These are phyloP conservation scores for Emydoidea blandingii DNA, from an alignment of 2,797 vertebrate genomes.

Conservation along the genomic window DNA sequence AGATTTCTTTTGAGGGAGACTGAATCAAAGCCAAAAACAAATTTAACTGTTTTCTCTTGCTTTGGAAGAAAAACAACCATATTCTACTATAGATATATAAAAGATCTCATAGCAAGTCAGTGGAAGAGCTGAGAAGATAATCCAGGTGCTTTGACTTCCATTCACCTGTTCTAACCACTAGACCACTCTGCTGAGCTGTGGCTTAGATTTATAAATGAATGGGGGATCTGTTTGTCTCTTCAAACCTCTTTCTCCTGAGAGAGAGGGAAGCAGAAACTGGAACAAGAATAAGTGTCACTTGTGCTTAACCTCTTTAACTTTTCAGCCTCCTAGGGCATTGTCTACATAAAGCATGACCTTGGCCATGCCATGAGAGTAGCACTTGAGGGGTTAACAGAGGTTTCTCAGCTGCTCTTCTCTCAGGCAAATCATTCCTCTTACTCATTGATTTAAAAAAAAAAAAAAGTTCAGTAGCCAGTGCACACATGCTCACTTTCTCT, in stretches of 20 bases:
- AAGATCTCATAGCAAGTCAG: not conserved
- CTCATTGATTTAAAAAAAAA: not conserved
- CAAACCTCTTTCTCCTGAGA: not conserved
- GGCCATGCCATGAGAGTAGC: not conserved
- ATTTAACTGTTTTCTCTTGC: slow-evolving; percentile 26
- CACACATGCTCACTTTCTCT: not conserved
- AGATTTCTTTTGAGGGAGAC: slow-evolving; percentile 15
- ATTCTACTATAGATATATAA: not conserved
- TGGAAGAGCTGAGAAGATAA: not conserved
- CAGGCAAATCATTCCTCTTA: not conserved
- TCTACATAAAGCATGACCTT: not conserved
- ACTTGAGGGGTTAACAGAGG: not conserved
- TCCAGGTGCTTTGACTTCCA: not conserved
- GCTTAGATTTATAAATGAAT: not conserved
- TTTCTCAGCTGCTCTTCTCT: not conserved
- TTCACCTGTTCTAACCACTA: not conserved
- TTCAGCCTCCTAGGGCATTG: not conserved
- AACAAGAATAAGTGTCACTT: not conserved
- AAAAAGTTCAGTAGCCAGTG: not conserved
- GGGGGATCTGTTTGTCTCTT: not conserved
- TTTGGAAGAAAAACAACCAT: not conserved
- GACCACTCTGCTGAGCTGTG: not conserved
- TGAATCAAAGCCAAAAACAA: slow-evolving; percentile 14
- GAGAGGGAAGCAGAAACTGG: not conserved
- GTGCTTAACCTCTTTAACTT: not conserved